Base-by-base conservation (phyloP, 1,140 invertebrate genomes). In the Pantala flavescens region DNA sequence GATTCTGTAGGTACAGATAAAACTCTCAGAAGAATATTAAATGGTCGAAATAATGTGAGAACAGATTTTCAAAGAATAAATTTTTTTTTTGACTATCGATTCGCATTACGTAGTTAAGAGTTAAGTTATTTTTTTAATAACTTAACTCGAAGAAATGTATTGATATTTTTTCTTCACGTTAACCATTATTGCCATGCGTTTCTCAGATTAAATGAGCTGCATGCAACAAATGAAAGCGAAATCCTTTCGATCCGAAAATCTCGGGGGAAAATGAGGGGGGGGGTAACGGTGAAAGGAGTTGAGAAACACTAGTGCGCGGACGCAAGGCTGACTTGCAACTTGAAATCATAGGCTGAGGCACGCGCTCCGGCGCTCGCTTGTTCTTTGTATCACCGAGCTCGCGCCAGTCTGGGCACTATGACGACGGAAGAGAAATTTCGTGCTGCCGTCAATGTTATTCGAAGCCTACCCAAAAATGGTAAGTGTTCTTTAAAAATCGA, bases 381-480 rank as follows among this genome's bases (percentile, higher is more conserved):
- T 63, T 63, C 49, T 63, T 21, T 12, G 49, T 21, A 63, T 3
- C 16, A 7, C 49, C 49, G 49, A 36, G 28, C 28, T 63, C n/a
- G 49, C 16, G 49, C 16, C n/a, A 63, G 49, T 63, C 49, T 21
- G 49, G 12, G 16, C 14, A 63, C 19, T 2, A 92, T 92, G 91
- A 89, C 90, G 77, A 87, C 88, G 23, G 89, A 94, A 82, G 88
- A 93, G 79, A 92, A 91, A 83, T 96, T 96, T 81, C 86, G 90
- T 79, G 92, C 93, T 73, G 94, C 93, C 76, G 92, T 95, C 19
- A 93, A 94, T 83, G 92, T 95, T 76, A 95, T 95, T 73, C 86
- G 89, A 81, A 91, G 89, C 85, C 85, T 96, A 77, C 93, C 94
- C 71, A 95, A 94, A 87, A 90, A 94, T 87, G 93, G 93, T 94